Evolutionary conservation across 2,797 vertebrate genomes (phyloP), one percentile per base, ranked within the genome.

Genomic region (Pseudochaenichthys georgianus): DNA sequence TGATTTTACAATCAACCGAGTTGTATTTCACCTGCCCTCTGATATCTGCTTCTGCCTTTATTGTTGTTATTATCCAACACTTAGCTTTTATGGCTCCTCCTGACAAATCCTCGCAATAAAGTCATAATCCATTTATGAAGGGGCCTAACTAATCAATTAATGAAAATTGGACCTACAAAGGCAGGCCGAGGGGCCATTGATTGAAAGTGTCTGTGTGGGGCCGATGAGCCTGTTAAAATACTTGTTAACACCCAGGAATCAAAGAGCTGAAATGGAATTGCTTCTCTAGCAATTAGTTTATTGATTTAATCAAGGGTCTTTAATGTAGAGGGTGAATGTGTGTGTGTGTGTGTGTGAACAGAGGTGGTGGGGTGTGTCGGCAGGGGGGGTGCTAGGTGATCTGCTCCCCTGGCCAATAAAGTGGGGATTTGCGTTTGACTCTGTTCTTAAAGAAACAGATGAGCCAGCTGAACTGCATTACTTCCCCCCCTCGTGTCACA

Each of bases 231-330:
- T 95, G 95, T 95, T 94, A 93, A 94, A 93, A 92, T 95, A 96
- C 94, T 95, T 93, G 94, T 94, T 95, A 95, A 96, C 94, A 93
- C 93, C 92, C 92, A 94, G 90, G 94, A 96, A 95, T 95, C 95
- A 96, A 95, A 96, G 96, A 92, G 94, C 95, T 94, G 95, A 96
- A 96, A 97, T 97, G 96, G 96, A 96, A 97, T 97, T 96, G 94
- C 96, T 96, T 96, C 96, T 97, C 95, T 93, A 95, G 95, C 97
- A 97, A 97, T 98, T 97, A 97, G 96, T 96, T 98, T 98, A 98
- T 98, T 97, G 97, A 98, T 98, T 98, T 97, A 97, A 98, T 98
- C 97, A 98, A 97, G 95, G 95, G 95, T 96, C 97, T 98, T 98
- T 97, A 97, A 97, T 98, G 97, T 96, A 96, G 95, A 95, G 94